phyloP scores from a whole-genome alignment of 2,888 invertebrate genomes.

The Apotomis betuletana region DNA sequence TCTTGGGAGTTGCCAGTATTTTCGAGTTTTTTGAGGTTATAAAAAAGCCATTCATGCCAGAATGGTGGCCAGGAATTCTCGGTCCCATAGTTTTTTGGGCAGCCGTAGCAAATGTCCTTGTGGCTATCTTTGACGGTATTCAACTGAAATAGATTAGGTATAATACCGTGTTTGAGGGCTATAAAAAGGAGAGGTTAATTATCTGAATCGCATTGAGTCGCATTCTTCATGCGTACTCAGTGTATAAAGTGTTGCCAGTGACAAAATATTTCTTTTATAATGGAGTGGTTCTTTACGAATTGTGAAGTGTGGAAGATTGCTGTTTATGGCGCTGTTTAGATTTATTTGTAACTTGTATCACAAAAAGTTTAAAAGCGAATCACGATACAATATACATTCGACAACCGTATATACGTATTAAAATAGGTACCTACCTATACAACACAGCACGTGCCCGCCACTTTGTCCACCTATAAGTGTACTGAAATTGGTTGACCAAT shows the following conservation, averaged over 20 bases:
- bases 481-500: too few relatives aligned
- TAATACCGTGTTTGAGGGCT: slow-evolving; percentile 26
- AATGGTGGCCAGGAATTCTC: slow-evolving; percentile 68
- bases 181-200: slow-evolving; percentile 20
- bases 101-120: slow-evolving; percentile 75
- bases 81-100: slow-evolving; percentile 74
- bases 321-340: too few relatives aligned
- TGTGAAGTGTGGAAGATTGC: background rate
- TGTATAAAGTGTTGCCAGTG: background rate
- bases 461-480: too few relatives aligned
- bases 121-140: slow-evolving; percentile 60
- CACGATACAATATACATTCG: too few relatives aligned
- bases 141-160: slow-evolving; percentile 53
- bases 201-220: background rate
- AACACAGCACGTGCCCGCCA: too few relatives aligned
- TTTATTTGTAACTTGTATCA: too few relatives aligned
- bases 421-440: too few relatives aligned
- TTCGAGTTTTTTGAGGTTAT: slow-evolving; percentile 13
- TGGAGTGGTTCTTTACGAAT: background rate
- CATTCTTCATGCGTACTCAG: slow-evolving; percentile 11
- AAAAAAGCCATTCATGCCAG: slow-evolving; percentile 55
- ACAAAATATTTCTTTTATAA: background rate
- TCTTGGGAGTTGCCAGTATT: slow-evolving; percentile 19
- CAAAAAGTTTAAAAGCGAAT: too few relatives aligned
- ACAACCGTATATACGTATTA: too few relatives aligned